These are phyloP conservation scores for Rhodeus uyekii DNA, from an alignment of 2,797 vertebrate genomes.

Conservation along the genomic window DNA sequence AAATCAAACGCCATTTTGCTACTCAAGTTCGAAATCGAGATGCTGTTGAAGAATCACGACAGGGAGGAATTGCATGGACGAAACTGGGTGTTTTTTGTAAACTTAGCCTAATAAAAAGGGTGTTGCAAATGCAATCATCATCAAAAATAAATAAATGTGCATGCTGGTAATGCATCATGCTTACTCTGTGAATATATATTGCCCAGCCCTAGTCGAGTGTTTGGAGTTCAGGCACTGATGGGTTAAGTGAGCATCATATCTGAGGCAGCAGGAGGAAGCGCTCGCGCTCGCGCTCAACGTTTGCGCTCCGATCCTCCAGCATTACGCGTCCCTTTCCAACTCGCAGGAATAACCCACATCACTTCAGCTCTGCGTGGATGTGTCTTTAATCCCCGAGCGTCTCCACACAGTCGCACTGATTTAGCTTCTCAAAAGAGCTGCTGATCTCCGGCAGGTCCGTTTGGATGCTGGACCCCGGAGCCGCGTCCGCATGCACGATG, in stretches of 20 bases:
- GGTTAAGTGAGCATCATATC: slow-evolving; percentile 41
- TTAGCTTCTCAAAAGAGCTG: not conserved
- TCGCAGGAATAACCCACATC: slow-evolving; percentile 16
- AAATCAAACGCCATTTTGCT: not conserved
- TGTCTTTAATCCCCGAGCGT: not conserved
- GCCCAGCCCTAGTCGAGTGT: not conserved
- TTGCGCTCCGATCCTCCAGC: slow-evolving; percentile 37
- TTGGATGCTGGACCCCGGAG: slow-evolving; percentile 29
- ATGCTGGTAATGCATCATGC: not conserved
- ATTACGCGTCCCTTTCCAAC: slow-evolving; percentile 27
- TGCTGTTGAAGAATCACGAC: not conserved
- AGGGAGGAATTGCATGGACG: not conserved
- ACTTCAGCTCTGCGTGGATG: slow-evolving; percentile 2
- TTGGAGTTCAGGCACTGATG: slow-evolving; percentile 1
- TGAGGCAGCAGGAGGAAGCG: slow-evolving; percentile 58
- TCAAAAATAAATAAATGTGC: rapidly evolving
- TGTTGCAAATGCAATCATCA: not conserved
- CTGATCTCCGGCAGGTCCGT: slow-evolving; percentile 9
- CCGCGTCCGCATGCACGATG: slow-evolving; percentile 36
- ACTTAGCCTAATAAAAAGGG: not conserved
- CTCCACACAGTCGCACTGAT: not conserved
- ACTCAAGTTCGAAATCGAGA: not conserved
- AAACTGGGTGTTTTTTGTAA: no score
- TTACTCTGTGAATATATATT: not conserved
- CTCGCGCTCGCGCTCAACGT: slow-evolving; percentile 45